Evolutionary conservation across 2,797 vertebrate genomes (phyloP), one percentile per base, ranked within the genome.

Genomic region (Adelosebastes latens): DNA sequence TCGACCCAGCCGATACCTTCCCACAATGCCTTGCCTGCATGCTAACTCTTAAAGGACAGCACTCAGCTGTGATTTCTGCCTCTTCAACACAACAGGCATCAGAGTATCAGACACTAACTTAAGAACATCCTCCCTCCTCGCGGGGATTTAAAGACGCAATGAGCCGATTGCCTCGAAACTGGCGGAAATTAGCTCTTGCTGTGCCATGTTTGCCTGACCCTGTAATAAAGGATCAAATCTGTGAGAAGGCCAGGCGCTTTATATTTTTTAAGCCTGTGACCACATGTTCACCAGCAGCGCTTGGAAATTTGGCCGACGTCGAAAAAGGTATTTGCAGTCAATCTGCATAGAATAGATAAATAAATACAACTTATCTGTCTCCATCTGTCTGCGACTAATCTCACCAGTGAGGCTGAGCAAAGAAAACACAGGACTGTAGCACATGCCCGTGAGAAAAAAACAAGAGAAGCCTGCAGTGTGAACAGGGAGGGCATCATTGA

Each of bases 311-410:
- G 80, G 55, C 59, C 79, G 61, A 75, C 24, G 5, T 56, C 63
- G 84, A 80, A 55, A 85, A 80, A 72, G 58, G 67, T 71, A 88
- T 82, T 81, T 81, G 42, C 31, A 32, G 84, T 80, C 77, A 88
- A 92, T 88, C 88, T 79, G 83, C 64, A 49, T 36, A 53, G 70
- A 85, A 88, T 82, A 80, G 84, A 89, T 71, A 86, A 86, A 83
- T 59, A 78, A 81, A 80, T 80, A 71, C 79, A 90, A 79, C n/a
- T 56, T 63, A 88, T 88, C 79, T 22, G 75, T 82, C 75, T 84
- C 83, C 89, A 92, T 94, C 90, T 93, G 89, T 81, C 75, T 82
- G 62, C 31, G 29, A 81, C 86, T 89, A 83, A 89, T 89, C 81
- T 69, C 71, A 56, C 18, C 58, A 83, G 79, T 64, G 73, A 73